Percentiles rank a stretch among this genome's conserved stretches.
Evolutionary conservation across 2,888 invertebrate genomes (phyloP).

Genomic region (Sminthurides aquaticus): DNA sequence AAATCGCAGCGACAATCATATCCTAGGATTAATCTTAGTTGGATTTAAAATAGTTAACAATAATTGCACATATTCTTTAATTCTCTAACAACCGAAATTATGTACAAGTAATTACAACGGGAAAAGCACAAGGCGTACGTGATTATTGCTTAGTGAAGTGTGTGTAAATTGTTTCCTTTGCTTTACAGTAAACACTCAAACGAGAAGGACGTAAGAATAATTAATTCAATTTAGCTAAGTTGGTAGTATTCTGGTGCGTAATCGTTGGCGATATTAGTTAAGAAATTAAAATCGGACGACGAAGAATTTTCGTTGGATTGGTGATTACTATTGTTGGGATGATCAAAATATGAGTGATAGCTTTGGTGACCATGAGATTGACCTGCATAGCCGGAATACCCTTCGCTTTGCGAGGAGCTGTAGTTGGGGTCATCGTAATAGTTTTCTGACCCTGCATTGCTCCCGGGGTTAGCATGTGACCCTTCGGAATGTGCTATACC

Average conservation of each 20-base stretch:
- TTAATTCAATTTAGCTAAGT: conserved; percentile 56
- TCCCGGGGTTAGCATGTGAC: not conserved
- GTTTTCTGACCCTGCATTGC: not conserved
- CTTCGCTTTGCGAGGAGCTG: not conserved
- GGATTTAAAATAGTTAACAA: no score
- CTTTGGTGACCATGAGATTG: not conserved
- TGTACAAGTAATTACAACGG: no score
- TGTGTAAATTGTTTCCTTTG: no score
- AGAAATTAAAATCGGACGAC: conserved; percentile 88
- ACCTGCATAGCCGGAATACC: conserved; percentile 8
- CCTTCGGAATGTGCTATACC: not conserved
- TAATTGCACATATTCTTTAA: no score
- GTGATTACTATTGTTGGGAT: conserved; percentile 8
- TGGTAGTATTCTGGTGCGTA: conserved; percentile 87
- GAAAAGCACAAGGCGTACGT: no score
- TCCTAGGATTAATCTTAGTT: no score
- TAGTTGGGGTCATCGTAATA: conserved; percentile 14
- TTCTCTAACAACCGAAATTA: no score
- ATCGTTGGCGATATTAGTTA: conserved; percentile 84
- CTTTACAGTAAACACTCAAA: no score
- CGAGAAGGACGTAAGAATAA: no score
- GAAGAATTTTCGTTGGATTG: conserved; percentile 30
- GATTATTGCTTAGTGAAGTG: no score
- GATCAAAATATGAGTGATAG: conserved; percentile 16
- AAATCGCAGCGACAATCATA: no score